Evolutionary conservation across 2,888 invertebrate species (phyloP).

Genomic region (Leucophenga maculata): DNA sequence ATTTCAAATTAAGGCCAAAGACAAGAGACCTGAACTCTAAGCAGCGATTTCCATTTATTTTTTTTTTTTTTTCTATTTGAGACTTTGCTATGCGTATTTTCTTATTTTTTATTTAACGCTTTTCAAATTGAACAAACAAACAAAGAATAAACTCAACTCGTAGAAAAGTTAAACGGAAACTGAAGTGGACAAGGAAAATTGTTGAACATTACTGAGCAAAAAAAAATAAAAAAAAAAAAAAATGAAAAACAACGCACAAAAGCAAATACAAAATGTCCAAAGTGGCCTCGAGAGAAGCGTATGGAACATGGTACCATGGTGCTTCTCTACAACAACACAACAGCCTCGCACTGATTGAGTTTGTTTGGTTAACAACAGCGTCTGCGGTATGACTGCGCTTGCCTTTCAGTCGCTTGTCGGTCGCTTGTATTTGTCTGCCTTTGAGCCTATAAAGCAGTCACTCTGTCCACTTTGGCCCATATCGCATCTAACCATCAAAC

Average conservation of each 20-base stretch:
- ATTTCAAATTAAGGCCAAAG: conserved; percentile 25
- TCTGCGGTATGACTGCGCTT: not conserved
- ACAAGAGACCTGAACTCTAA: conserved; percentile 11
- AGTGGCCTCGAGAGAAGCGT: not conserved
- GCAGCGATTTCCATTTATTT: not conserved
- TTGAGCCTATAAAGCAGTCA: not conserved
- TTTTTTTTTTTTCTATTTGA: not conserved
- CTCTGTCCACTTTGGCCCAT: not conserved
- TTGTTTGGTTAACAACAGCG: not conserved
- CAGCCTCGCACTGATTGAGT: too few relatives aligned
- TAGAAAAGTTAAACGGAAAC: not conserved
- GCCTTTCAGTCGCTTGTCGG: not conserved
- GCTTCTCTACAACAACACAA: too few relatives aligned
- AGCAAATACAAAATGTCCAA: conserved; percentile 4
- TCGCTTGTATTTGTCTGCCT: not conserved
- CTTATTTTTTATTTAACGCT: conserved; percentile 23
- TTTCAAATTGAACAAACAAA: conserved; percentile 26
- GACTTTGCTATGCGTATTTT: not conserved
- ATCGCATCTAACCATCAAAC: not conserved
- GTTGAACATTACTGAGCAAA: too few relatives aligned
- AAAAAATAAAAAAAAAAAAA: not conserved
- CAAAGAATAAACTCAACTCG: not conserved
- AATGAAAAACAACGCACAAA: conserved; percentile 3
- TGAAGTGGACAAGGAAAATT: not conserved
- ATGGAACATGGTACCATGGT: too few relatives aligned